phyloP scores from a whole-genome alignment of 2,888 invertebrate species.

The Cyaniris semiargus region DNA sequence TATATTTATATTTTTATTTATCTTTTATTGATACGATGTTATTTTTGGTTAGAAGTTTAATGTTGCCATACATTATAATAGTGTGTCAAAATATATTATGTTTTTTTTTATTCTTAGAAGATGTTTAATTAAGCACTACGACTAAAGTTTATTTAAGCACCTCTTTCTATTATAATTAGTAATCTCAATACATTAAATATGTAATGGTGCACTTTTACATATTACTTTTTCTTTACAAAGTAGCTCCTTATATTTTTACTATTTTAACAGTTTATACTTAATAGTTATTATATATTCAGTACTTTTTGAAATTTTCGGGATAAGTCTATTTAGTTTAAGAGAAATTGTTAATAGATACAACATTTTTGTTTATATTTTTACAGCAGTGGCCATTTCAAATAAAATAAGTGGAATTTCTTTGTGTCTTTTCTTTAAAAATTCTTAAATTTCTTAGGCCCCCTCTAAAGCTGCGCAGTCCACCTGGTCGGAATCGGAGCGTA shows the following conservation, averaged over 20 bases:
- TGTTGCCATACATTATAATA: not conserved
- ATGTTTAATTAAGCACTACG: not conserved
- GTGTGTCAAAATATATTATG: not conserved
- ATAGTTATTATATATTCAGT: not conserved
- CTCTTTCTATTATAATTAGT: no score
- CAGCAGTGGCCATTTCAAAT: slow-evolving; percentile 59
- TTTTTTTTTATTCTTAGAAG: not conserved
- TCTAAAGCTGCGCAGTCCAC: no score
- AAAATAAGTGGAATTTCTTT: slow-evolving; percentile 50
- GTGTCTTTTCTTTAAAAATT: not conserved
- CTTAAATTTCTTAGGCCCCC: not conserved
- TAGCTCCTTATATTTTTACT: not conserved
- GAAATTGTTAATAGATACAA: slow-evolving; percentile 49
- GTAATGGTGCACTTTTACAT: not conserved
- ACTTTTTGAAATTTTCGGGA: slow-evolving; percentile 39
- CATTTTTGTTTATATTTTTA: slow-evolving; percentile 56
- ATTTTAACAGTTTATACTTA: not conserved
- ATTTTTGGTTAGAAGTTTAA: not conserved
- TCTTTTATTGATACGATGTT: not conserved
- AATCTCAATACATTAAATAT: no score
- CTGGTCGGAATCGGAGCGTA: no score
- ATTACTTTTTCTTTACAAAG: no score
- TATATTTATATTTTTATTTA: not conserved
- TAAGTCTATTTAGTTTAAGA: slow-evolving; percentile 42
- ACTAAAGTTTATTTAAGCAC: not conserved